Evolutionary conservation across 2,888 invertebrate genomes (phyloP).

Genomic region (Steromphala cineraria): DNA sequence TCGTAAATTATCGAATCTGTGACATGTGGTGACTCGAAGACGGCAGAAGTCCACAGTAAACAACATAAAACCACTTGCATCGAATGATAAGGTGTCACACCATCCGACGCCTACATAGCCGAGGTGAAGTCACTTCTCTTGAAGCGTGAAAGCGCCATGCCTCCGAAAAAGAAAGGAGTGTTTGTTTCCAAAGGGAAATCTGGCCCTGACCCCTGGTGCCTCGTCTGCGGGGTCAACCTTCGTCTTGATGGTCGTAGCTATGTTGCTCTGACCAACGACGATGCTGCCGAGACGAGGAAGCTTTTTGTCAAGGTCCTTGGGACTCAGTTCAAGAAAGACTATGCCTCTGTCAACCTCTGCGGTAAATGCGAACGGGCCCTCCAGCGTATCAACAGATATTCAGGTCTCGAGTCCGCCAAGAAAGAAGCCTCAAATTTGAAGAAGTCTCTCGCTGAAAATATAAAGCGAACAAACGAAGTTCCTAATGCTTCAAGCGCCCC

Average conservation of each 20-base stretch:
- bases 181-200: not conserved
- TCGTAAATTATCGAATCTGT: no score
- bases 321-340: not conserved
- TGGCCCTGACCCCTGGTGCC: slow-evolving; percentile 19
- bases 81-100: no score
- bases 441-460: not conserved
- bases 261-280: not conserved
- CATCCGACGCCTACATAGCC: no score
- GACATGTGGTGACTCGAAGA: no score
- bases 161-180: not conserved
- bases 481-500: not conserved
- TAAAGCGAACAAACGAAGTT: not conserved
- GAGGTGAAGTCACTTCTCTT: no score
- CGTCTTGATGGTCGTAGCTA: slow-evolving; percentile 2
- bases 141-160: not conserved
- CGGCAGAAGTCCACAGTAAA: no score
- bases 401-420: not conserved
- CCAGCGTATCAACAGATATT: slow-evolving; percentile 9
- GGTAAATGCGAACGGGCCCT: slow-evolving; percentile 19
- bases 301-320: slow-evolving; percentile 1
- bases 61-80: no score
- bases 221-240: slow-evolving; percentile 23
- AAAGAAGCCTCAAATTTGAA: not conserved
- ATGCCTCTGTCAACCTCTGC: slow-evolving; percentile 21
- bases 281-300: not conserved